Conservation (phyloP, 1,140 invertebrate species). For the Lordiphosa collinella region DNA sequence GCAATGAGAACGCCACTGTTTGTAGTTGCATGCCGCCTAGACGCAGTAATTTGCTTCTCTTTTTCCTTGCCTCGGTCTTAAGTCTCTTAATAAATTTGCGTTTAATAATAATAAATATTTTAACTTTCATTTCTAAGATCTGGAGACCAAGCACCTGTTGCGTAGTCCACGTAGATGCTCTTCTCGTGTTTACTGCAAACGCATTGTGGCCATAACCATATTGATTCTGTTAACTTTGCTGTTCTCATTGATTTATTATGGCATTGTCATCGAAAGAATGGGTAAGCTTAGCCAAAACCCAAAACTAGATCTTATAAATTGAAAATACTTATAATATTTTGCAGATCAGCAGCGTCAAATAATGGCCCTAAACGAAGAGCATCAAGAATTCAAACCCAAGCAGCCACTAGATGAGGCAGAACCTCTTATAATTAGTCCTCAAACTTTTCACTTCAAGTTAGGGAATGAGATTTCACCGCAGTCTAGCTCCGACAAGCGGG, state of each 20-base stretch:
- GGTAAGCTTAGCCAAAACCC: constrained; percentile 25
- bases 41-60: no score
- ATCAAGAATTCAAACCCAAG: constrained; percentile 21
- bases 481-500: constrained; percentile 3
- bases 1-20: no score
- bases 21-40: no score
- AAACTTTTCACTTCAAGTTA: constrained; percentile 42
- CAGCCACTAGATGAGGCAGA: constrained; percentile 31
- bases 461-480: constrained; percentile 11
- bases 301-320: neutral
- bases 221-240: constrained; percentile 44
- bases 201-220: constrained; percentile 48
- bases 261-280: constrained; percentile 58
- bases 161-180: constrained; percentile 28
- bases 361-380: constrained; percentile 36
- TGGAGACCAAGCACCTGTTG: constrained; percentile 35
- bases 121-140: constrained; percentile 33
- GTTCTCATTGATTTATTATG: constrained; percentile 60
- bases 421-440: constrained; percentile 30
- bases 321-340: neutral
- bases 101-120: no score
- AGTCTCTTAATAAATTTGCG: no score
- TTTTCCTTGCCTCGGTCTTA: no score
- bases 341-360: constrained; percentile 44
- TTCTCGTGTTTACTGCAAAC: constrained; percentile 17